Percentiles rank a stretch among this genome's conserved stretches.
Conservation (phyloP, 2,888 invertebrate species). For the Xanthorhoe designata region DNA sequence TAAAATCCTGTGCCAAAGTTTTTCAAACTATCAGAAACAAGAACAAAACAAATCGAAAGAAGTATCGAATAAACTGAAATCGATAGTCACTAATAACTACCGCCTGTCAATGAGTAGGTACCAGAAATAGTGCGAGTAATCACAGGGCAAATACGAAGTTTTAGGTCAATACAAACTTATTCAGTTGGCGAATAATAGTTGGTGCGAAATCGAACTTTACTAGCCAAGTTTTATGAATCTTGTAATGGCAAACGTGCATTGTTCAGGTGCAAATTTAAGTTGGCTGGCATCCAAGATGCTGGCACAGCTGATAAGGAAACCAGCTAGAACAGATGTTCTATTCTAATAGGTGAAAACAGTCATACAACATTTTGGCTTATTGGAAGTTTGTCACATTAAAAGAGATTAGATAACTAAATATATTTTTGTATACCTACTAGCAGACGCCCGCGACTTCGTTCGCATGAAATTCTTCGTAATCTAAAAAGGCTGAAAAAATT, state of each 20-base stretch:
- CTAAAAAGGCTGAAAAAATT: too few relatives aligned
- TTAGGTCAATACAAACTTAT: constrained; percentile 66
- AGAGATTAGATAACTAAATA: too few relatives aligned
- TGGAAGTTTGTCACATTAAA: neutral
- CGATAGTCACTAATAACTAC: constrained; percentile 72
- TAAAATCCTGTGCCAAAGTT: too few relatives aligned
- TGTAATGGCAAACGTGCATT: constrained; percentile 43
- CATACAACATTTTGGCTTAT: neutral
- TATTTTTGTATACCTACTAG: too few relatives aligned
- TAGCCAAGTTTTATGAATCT: constrained; percentile 39
- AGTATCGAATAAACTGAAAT: constrained; percentile 48
- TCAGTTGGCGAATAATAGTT: constrained; percentile 33
- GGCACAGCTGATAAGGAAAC: constrained; percentile 30
- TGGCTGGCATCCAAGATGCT: constrained; percentile 64
- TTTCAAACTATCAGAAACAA: neutral
- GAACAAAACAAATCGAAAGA: neutral
- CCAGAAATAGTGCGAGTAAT: constrained; percentile 69
- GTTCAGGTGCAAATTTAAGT: constrained; percentile 55
- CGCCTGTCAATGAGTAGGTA: constrained; percentile 63
- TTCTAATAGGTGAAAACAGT: neutral
- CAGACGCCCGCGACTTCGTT: too few relatives aligned
- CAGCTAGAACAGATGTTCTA: constrained; percentile 4
- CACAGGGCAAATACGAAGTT: constrained; percentile 78
- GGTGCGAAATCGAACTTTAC: constrained; percentile 57
- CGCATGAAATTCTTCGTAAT: too few relatives aligned